A percentile compares a stretch with the other conserved stretches of the same genome.
These are phyloP conservation scores for Drosophila trapezifrons DNA, from an alignment of 1,140 invertebrate species.

Conservation along the genomic window DNA sequence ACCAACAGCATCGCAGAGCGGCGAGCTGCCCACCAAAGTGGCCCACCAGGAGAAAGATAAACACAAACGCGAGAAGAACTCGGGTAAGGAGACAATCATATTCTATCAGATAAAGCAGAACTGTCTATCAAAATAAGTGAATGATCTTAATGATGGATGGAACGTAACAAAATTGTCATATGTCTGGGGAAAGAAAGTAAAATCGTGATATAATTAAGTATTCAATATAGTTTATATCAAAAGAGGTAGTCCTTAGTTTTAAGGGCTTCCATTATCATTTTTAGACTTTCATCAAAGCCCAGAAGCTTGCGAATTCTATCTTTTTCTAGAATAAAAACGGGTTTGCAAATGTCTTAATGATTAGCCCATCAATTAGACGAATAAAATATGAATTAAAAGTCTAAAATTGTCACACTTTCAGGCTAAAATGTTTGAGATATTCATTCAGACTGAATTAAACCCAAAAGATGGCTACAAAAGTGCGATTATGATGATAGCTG, in stretches of 20 bases:
- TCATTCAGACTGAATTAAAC: slow-evolving; percentile 11
- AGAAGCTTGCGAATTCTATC: slow-evolving; percentile 4
- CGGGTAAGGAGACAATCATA: slow-evolving; percentile 59
- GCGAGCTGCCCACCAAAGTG: slow-evolving; percentile 70
- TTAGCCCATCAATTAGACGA: neutral
- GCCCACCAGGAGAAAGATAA: slow-evolving; percentile 77
- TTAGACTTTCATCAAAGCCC: neutral
- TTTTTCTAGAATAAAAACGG: neutral
- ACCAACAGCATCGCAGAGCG: slow-evolving; percentile 65
- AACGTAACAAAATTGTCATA: neutral
- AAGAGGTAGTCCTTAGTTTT: too few relatives aligned
- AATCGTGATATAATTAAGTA: too few relatives aligned
- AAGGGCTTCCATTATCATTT: too few relatives aligned
- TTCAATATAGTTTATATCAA: neutral
- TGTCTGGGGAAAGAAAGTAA: neutral
- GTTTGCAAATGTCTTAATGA: neutral
- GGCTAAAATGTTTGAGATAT: neutral
- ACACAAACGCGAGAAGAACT: slow-evolving; percentile 77
- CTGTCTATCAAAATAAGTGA: neutral
- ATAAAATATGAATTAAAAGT: neutral
- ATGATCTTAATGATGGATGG: neutral
- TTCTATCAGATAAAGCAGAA: neutral
- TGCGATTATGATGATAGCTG: slow-evolving; percentile 2
- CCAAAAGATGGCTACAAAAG: slow-evolving; percentile 12
- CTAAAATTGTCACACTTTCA: slow-evolving; percentile 9